Percentiles rank a stretch among this genome's conserved stretches.
These are phyloP conservation scores for Desoria tigrina DNA, from an alignment of 2,888 invertebrate genomes.

Conservation along the genomic window DNA sequence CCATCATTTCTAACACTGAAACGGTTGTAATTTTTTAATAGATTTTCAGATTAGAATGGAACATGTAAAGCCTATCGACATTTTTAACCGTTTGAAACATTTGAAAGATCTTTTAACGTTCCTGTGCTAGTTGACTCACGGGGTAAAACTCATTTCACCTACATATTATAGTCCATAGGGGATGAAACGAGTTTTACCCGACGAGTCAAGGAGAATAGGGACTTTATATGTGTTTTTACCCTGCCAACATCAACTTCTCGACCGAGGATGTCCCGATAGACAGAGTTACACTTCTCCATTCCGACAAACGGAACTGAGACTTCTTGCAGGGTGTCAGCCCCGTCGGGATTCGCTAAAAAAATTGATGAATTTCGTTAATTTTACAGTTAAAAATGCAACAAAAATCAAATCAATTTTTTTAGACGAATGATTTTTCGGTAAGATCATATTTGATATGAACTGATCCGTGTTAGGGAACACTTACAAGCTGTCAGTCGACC, in stretches of 20 bases:
- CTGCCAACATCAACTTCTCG: conserved; percentile 37
- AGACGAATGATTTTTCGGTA: not conserved
- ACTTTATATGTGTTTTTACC: no score
- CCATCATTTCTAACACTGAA: no score
- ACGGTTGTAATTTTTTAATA: conserved; percentile 4
- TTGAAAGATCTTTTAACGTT: not conserved
- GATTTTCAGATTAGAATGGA: not conserved
- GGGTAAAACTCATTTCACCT: no score
- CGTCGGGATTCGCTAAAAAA: conserved; percentile 33
- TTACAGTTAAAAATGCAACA: not conserved
- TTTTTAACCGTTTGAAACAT: not conserved
- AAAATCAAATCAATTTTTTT: not conserved
- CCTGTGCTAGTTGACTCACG: no score
- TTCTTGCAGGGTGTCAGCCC: conserved; percentile 35
- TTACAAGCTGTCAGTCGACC: conserved; percentile 23
- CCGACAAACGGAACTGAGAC: conserved; percentile 31
- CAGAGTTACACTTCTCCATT: conserved; percentile 34
- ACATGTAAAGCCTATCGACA: no score
- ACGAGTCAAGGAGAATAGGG: no score
- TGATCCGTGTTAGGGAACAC: not conserved
- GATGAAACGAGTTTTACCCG: no score
- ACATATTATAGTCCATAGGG: no score
- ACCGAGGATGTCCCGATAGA: conserved; percentile 37
- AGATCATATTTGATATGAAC: not conserved
- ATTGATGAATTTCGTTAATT: not conserved